Evolutionary conservation across 2,888 invertebrate genomes (phyloP).

Genomic region (Lordiphosa andalusiaca): DNA sequence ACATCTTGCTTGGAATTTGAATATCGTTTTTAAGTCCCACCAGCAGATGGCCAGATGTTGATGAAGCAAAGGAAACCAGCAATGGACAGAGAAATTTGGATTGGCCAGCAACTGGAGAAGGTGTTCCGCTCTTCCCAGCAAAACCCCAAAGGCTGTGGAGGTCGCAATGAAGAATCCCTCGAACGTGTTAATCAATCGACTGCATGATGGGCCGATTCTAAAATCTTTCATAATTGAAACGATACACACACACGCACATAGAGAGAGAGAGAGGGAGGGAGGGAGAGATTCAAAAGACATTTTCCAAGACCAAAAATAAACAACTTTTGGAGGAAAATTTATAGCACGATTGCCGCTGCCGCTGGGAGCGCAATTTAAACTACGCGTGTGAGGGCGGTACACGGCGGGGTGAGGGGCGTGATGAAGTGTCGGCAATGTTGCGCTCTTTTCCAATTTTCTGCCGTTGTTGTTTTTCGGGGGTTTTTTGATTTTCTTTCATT

Average conservation of each 20-base stretch:
- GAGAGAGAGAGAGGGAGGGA: constrained; percentile 1
- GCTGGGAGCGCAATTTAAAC: constrained; percentile 64
- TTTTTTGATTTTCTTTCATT: constrained; percentile 26
- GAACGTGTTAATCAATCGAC: constrained; percentile 58
- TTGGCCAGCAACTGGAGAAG: too few relatives aligned
- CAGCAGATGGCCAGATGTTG: not conserved
- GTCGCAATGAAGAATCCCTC: constrained; percentile 14
- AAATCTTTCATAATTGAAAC: constrained; percentile 59
- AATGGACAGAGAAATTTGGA: not conserved
- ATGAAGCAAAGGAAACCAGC: not conserved
- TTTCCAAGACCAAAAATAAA: constrained; percentile 40
- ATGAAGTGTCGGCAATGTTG: constrained; percentile 59
- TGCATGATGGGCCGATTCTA: constrained; percentile 59
- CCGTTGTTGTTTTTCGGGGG: constrained; percentile 18
- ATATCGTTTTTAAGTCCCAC: constrained; percentile 5
- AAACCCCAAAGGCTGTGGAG: constrained; percentile 41
- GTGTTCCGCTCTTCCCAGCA: too few relatives aligned
- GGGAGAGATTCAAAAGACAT: constrained; percentile 27
- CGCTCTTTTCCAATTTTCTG: constrained; percentile 51
- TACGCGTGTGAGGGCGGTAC: constrained; percentile 59
- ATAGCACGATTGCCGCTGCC: constrained; percentile 46
- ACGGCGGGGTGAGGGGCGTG: constrained; percentile 23
- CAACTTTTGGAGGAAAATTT: constrained; percentile 57
- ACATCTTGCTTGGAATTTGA: constrained; percentile 46
- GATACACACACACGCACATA: constrained; percentile 39